These are phyloP conservation scores for Sebastes cheni DNA, from an alignment of 2,797 vertebrate species.

Conservation along the genomic window DNA sequence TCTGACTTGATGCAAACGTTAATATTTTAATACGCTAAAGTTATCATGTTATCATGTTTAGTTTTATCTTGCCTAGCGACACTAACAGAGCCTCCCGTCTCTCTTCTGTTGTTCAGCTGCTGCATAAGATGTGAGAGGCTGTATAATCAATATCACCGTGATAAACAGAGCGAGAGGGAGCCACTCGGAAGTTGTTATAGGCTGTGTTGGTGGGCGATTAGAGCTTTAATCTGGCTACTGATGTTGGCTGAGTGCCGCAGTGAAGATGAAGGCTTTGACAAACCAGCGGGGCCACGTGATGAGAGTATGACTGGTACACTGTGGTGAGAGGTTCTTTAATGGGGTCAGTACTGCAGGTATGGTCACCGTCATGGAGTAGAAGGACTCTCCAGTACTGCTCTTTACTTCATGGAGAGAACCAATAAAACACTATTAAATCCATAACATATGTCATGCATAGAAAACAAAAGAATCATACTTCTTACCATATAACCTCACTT, in stretches of 20 bases:
- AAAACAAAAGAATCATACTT: background rate
- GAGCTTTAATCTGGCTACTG: conserved; percentile 23
- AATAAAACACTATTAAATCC: background rate
- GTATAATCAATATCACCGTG: conserved; percentile 29
- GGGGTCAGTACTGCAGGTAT: background rate
- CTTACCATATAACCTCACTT: background rate
- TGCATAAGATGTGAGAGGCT: background rate
- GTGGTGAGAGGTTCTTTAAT: background rate
- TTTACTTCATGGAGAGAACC: background rate
- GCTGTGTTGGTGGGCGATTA: background rate
- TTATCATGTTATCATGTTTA: too few species aligned
- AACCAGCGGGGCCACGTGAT: conserved; percentile 42
- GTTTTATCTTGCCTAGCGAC: too few species aligned
- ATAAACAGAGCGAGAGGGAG: conserved; percentile 28
- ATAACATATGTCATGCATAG: background rate
- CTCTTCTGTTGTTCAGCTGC: conserved; percentile 9
- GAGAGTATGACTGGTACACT: conserved; percentile 36
- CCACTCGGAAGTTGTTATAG: conserved; percentile 11
- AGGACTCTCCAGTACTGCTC: background rate
- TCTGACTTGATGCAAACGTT: too few species aligned
- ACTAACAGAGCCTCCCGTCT: background rate
- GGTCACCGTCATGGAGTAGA: background rate
- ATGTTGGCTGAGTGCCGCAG: conserved; percentile 16
- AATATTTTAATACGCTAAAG: too few species aligned
- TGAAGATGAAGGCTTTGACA: conserved; percentile 56